Percentiles rank a stretch among this genome's conserved stretches.
Evolutionary conservation across 2,888 invertebrate genomes (phyloP).

Genomic region (Heteropelma amictum): DNA sequence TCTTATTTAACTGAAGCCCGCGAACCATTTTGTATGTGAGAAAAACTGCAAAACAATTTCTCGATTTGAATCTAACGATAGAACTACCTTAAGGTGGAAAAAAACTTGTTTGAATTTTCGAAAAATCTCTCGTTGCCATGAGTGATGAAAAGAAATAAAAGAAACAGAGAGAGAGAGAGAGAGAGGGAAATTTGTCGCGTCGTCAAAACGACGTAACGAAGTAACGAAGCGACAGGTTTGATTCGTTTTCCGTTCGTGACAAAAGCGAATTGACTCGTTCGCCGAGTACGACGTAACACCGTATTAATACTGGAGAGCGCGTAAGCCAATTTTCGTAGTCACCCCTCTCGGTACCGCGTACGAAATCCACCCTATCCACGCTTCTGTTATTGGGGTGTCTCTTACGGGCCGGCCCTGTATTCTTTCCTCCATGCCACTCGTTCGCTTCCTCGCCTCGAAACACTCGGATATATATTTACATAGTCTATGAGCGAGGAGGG

Average conservation of each 20-base stretch:
- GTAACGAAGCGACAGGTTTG: conserved; percentile 50
- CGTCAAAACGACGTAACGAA: conserved; percentile 21
- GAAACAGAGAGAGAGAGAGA: no score
- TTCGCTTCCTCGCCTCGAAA: conserved; percentile 44
- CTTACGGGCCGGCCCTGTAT: conserved; percentile 38
- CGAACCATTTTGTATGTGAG: no score
- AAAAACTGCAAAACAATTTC: no score
- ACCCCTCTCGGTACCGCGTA: conserved; percentile 63
- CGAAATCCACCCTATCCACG: conserved; percentile 71
- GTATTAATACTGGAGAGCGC: conserved; percentile 38
- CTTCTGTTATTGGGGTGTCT: conserved; percentile 64
- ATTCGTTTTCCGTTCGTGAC: conserved; percentile 55
- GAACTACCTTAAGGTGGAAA: no score
- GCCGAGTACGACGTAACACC: conserved; percentile 45
- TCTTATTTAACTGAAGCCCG: no score
- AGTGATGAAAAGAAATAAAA: no score
- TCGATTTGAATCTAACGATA: no score
- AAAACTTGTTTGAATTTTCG: no score
- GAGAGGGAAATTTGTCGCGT: background rate
- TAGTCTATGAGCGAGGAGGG: conserved; percentile 75
- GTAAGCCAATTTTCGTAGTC: conserved; percentile 71
- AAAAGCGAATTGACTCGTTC: conserved; percentile 55
- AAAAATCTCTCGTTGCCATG: no score
- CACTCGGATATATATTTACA: conserved; percentile 71
- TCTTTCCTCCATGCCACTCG: conserved; percentile 49